phyloP scores from a whole-genome alignment of 1,140 invertebrate species.

The Trichogramma pretiosum region DNA sequence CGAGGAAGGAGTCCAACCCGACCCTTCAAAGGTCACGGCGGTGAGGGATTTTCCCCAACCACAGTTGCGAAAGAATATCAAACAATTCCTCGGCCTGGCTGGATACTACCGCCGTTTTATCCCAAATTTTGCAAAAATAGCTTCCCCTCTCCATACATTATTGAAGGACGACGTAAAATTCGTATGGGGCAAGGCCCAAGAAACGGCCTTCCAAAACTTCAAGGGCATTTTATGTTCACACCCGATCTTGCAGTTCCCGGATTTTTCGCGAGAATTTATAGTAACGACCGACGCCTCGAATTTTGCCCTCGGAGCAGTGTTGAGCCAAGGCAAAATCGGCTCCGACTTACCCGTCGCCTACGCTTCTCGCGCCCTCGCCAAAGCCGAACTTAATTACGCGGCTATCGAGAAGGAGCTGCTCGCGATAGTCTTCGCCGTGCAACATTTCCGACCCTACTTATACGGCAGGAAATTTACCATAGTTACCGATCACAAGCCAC shows the following conservation, averaged over 20 bases:
- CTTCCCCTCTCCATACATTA: background rate
- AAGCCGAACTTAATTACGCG: too few relatives aligned
- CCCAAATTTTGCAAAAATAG: background rate
- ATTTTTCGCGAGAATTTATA: too few relatives aligned
- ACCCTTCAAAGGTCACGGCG: background rate
- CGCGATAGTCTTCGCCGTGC: too few relatives aligned
- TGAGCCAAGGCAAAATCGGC: background rate
- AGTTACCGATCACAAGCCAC: conserved; percentile 38
- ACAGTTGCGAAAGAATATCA: background rate
- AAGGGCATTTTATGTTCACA: too few relatives aligned
- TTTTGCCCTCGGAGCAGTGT: too few relatives aligned
- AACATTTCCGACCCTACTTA: too few relatives aligned
- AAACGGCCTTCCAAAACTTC: conserved; percentile 7
- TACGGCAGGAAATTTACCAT: conserved; percentile 36
- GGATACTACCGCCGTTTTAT: conserved; percentile 21
- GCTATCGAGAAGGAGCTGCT: background rate
- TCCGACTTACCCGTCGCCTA: background rate
- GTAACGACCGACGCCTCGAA: too few relatives aligned
- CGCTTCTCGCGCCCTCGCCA: background rate
- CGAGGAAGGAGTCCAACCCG: background rate
- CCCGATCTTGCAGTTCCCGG: too few relatives aligned
- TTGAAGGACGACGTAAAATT: background rate
- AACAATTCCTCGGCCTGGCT: too few relatives aligned
- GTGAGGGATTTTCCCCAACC: background rate
- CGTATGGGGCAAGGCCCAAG: background rate